Conservation (phyloP, 2,797 vertebrate genomes). For the Tragopan temminckii region DNA sequence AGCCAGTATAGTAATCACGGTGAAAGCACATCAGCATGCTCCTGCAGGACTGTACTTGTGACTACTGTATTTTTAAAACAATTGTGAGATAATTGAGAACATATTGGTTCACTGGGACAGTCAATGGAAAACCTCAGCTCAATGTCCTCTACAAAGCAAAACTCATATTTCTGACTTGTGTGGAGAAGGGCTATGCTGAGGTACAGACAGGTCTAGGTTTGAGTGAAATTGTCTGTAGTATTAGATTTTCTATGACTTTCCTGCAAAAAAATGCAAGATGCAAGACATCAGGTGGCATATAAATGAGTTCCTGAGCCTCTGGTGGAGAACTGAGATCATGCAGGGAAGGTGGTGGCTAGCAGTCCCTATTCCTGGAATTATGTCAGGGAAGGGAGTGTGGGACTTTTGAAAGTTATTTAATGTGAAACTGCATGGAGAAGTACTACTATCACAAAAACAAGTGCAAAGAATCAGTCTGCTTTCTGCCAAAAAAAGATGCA, state of each 20-base stretch:
- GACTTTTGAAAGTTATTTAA: not conserved
- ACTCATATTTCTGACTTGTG: not conserved
- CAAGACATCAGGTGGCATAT: slow-evolving; percentile 21
- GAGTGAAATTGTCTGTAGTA: not conserved
- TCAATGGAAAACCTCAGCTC: not conserved
- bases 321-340: not conserved
- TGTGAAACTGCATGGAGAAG: not conserved
- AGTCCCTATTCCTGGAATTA: slow-evolving; percentile 40
- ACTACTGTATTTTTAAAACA: not conserved
- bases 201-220: not conserved
- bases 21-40: not conserved
- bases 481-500: not conserved
- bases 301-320: slow-evolving; percentile 30
- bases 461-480: not conserved
- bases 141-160: not conserved
- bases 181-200: not conserved
- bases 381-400: not conserved
- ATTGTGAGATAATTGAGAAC: not conserved
- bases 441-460: not conserved
- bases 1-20: not conserved
- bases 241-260: not conserved
- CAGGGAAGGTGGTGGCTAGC: slow-evolving; percentile 48
- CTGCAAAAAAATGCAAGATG: slow-evolving; percentile 1
- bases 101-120: not conserved
- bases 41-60: not conserved